phyloP scores from a whole-genome alignment of 2,797 vertebrate species.

The Acridotheres tristis region DNA sequence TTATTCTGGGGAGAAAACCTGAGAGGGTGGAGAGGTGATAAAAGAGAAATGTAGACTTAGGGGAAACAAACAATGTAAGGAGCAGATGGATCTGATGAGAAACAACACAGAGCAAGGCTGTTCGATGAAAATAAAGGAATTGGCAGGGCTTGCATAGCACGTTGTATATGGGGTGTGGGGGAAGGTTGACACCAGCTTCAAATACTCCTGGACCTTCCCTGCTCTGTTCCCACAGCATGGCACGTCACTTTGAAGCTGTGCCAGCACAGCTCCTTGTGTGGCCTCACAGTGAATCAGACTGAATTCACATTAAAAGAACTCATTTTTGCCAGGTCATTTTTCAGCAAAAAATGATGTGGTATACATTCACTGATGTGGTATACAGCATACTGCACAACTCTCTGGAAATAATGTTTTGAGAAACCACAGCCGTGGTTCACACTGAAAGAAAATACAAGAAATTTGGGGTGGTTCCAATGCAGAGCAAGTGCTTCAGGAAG shows the following conservation, averaged over 20 bases:
- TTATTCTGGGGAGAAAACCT: background rate
- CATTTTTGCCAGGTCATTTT: conserved; percentile 31
- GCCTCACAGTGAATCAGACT: background rate
- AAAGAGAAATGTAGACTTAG: background rate
- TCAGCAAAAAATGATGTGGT: background rate
- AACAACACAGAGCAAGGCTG: background rate
- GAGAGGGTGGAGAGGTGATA: background rate
- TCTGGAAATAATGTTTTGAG: background rate
- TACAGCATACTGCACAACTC: background rate
- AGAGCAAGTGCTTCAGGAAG: background rate
- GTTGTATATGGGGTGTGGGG: background rate
- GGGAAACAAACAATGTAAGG: background rate
- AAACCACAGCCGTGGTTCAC: background rate
- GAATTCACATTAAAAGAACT: background rate
- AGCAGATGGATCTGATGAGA: background rate
- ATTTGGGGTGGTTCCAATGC: background rate
- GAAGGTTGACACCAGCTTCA: background rate
- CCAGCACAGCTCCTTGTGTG: conserved; percentile 10
- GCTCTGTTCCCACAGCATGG: conserved; percentile 7
- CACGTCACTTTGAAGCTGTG: background rate
- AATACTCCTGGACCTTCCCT: background rate
- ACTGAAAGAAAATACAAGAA: background rate
- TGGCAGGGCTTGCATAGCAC: background rate
- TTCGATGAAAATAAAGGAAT: background rate
- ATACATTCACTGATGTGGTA: background rate